Base-by-base conservation (phyloP, 2,888 invertebrate species). In the Ormyrus rosae region DNA sequence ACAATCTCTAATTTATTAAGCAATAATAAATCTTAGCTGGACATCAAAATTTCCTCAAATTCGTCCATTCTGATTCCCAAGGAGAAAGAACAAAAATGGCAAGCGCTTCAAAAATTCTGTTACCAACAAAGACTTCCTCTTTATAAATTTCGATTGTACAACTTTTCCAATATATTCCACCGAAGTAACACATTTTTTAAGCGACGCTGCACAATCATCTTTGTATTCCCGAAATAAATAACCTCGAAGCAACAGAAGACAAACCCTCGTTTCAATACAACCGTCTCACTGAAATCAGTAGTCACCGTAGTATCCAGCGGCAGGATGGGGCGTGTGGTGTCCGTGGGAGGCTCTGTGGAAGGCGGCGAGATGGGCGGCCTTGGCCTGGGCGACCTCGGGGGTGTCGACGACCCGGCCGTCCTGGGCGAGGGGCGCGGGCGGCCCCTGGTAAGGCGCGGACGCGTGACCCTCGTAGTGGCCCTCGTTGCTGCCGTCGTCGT, bases 341-440 rank as follows among this genome's bases (percentile, higher is more conserved):
- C 50, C 64, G n/a, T 65, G 56, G 5, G 71, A 58, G 9, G 74
- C 79, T 10, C 64, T 55, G 2, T 86, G 86, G 58, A 86, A 83
- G 2, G 87, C 86, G 5, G 85, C 86, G 53, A 88, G 74, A 74
- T 89, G 89, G 5, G 87, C 86, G 13, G 87, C 88, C 81, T 89
- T 90, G 63, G 89, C 89, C 79, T 89, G 88, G 45, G 88, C 87
- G 46, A 90, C 88, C 84, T 90, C 90, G 89, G 88, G 87, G 0
- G 89, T 90, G 81, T 90, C 90, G 67, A 87, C 81, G 8, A 88
- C 88, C 10, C 86, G 84, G 0, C 88, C 88, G 19, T 87, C 88
- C 68, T 88, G 87, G 0, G 84, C 88, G 10, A 88, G 82, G 5
- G 88, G 88, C 0, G 88, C 88, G 5, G 87, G 87, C 0, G 88